phyloP scores from a whole-genome alignment of 2,888 invertebrate species.

The Plemyria rubiginata region DNA sequence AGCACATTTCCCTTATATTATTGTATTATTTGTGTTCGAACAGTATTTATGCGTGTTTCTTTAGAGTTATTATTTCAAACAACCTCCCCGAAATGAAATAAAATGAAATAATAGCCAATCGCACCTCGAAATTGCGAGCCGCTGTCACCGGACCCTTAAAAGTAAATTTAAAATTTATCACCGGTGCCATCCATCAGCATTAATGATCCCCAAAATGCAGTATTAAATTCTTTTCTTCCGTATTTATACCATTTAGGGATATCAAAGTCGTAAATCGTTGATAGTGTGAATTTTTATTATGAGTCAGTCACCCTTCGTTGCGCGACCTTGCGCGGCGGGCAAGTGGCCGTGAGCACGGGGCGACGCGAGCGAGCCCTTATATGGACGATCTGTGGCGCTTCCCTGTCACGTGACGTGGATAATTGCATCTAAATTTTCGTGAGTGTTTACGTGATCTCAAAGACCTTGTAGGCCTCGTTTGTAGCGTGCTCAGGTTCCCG shows the following conservation, averaged over 20 bases:
- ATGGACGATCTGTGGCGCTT: conserved; percentile 48
- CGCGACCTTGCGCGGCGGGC: conserved; percentile 39
- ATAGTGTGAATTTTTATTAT: conserved; percentile 67
- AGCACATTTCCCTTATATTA: too few relatives aligned
- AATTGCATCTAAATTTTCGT: conserved; percentile 62
- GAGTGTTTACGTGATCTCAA: conserved; percentile 42
- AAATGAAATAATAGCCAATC: too few relatives aligned
- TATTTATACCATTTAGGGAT: conserved; percentile 58
- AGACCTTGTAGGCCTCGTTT: conserved; percentile 26
- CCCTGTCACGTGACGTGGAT: conserved; percentile 60
- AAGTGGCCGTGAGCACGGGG: conserved; percentile 57
- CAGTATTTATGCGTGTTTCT: too few relatives aligned
- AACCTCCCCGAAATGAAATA: too few relatives aligned
- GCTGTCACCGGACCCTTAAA: too few relatives aligned
- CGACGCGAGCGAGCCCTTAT: conserved; percentile 63
- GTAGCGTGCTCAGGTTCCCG: conserved; percentile 9
- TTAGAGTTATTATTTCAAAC: too few relatives aligned
- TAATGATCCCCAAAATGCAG: conserved; percentile 41
- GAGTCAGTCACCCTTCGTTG: conserved; percentile 67
- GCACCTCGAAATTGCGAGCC: too few relatives aligned
- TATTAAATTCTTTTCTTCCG: conserved; percentile 59
- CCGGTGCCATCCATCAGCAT: conserved; percentile 52
- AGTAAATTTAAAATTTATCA: conserved; percentile 40
- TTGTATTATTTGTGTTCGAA: too few relatives aligned
- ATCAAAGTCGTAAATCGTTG: conserved; percentile 66